A percentile compares a stretch with the other conserved stretches of the same genome.
Evolutionary conservation across 2,888 invertebrate genomes (phyloP).

Genomic region (Pasiphila rectangulata): DNA sequence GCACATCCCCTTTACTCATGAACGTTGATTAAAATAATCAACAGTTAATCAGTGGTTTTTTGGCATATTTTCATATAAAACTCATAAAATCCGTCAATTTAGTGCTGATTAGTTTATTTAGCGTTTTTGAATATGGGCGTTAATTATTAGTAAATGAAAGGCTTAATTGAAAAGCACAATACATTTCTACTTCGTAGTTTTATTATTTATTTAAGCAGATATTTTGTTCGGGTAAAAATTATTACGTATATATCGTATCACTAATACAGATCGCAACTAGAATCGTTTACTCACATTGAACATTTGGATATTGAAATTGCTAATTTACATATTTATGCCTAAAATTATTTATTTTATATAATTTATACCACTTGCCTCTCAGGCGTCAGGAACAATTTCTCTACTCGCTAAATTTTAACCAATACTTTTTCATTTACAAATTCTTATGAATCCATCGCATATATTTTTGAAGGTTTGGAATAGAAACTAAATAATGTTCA

Average conservation of each 20-base stretch:
- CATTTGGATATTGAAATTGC: conserved; percentile 78
- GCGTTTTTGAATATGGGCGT: no score
- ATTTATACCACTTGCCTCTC: conserved; percentile 76
- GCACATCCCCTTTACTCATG: no score
- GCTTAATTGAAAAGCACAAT: conserved; percentile 28
- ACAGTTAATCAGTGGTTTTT: no score
- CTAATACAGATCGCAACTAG: conserved; percentile 79
- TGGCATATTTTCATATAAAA: no score
- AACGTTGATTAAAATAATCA: no score
- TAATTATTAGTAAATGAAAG: no score
- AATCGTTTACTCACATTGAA: conserved; percentile 79
- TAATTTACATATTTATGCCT: conserved; percentile 69
- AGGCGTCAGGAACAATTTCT: conserved; percentile 80
- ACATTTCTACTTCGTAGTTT: conserved; percentile 76
- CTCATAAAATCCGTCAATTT: no score
- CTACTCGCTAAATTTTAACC: conserved; percentile 76
- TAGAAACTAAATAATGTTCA: not conserved
- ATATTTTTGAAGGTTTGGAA: conserved; percentile 46
- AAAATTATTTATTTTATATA: conserved; percentile 60
- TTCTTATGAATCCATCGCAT: conserved; percentile 73
- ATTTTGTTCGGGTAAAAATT: conserved; percentile 78
- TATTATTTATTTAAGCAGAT: conserved; percentile 80
- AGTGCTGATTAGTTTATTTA: no score
- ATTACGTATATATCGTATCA: conserved; percentile 80
- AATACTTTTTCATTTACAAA: conserved; percentile 64